These are phyloP conservation scores for Syrista parreyssii DNA, from an alignment of 2,888 invertebrate species.

Conservation along the genomic window DNA sequence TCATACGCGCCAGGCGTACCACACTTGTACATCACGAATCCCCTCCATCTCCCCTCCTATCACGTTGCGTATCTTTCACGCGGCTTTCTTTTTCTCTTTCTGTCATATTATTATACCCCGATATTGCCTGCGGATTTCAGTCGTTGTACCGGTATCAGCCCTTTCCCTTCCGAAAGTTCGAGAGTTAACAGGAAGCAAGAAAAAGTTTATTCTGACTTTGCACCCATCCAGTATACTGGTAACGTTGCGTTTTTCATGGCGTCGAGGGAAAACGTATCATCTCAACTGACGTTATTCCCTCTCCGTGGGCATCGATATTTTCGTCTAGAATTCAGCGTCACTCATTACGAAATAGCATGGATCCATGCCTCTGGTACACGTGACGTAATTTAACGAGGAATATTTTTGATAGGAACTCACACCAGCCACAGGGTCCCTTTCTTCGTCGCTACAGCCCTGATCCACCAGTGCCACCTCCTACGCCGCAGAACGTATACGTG, in stretches of 20 bases:
- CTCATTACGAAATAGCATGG: neutral
- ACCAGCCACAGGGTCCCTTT: neutral
- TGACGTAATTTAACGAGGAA: neutral
- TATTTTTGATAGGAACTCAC: neutral
- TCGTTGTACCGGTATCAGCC: neutral
- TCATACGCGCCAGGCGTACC: neutral
- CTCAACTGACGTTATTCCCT: neutral
- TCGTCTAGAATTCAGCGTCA: neutral
- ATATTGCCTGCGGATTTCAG: neutral
- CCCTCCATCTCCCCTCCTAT: neutral
- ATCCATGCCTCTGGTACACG: neutral
- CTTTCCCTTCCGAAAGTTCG: neutral
- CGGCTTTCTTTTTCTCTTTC: neutral
- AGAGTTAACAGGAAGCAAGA: neutral
- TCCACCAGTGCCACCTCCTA: slow-evolving; percentile 43
- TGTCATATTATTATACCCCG: neutral
- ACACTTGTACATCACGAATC: neutral
- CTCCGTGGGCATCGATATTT: neutral
- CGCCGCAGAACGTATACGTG: slow-evolving; percentile 46
- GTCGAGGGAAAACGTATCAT: neutral
- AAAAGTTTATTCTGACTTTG: neutral
- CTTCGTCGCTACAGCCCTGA: slow-evolving; percentile 10
- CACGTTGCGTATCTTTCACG: neutral
- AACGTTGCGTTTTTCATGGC: neutral
- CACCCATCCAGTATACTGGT: neutral